These are phyloP conservation scores for Acronicta leporina DNA, from an alignment of 2,888 invertebrate genomes.

Conservation along the genomic window DNA sequence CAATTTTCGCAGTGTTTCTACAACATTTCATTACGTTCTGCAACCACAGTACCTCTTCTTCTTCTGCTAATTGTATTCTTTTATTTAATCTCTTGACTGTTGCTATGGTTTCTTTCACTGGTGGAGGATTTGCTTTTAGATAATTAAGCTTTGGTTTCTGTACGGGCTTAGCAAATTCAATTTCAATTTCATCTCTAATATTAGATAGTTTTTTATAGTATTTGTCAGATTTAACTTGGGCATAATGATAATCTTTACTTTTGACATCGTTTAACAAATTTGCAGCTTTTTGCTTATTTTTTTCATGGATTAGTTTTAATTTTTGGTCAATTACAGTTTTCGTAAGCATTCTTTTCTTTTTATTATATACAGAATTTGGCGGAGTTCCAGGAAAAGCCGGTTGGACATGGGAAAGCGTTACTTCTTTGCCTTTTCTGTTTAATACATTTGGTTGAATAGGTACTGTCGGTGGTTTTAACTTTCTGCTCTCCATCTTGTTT, in stretches of 20 bases:
- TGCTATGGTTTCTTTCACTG: constrained; percentile 84
- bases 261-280: constrained; percentile 72
- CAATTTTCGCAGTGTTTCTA: constrained; percentile 76
- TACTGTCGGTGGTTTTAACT: constrained; percentile 72
- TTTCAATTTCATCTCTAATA: constrained; percentile 69
- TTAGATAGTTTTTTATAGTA: constrained; percentile 64
- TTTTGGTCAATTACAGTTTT: constrained; percentile 77
- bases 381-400: constrained; percentile 63
- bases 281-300: constrained; percentile 76
- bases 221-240: constrained; percentile 70
- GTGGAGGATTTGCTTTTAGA: constrained; percentile 34
- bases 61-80: constrained; percentile 72
- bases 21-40: constrained; percentile 83
- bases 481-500: constrained; percentile 71
- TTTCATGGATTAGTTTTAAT: constrained; percentile 72
- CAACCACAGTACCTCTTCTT: constrained; percentile 85
- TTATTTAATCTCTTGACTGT: constrained; percentile 87
- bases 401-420: constrained; percentile 16
- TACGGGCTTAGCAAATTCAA: constrained; percentile 55
- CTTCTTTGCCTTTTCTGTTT: constrained; percentile 67
- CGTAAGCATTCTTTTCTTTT: constrained; percentile 73
- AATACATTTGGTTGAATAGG: constrained; percentile 77
- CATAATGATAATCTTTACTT: constrained; percentile 69
- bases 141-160: constrained; percentile 58
- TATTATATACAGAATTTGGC: constrained; percentile 67